Evolutionary conservation across 2,888 invertebrate genomes (phyloP), one percentile per base, ranked within the genome.

Genomic region (Caenorhabditis sp.): DNA sequence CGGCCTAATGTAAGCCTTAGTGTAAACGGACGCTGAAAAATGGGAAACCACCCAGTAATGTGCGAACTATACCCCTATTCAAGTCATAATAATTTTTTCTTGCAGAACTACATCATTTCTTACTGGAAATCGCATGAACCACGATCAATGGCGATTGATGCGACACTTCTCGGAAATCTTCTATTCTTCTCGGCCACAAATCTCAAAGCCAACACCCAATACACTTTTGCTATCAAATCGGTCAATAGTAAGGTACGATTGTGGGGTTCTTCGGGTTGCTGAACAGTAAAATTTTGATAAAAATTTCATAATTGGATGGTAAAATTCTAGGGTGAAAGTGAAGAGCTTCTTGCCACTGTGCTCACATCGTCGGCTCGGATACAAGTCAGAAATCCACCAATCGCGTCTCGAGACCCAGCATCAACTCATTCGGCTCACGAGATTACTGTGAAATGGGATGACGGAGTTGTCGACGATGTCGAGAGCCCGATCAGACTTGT

Each of bases 301-400:
- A n/a, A n/a, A n/a, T n/a, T n/a, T n/a, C n/a, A n/a, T n/a, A n/a
- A n/a, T n/a, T n/a, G n/a, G n/a, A n/a, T n/a, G n/a, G n/a, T 7
- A 38, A 50, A 5, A 14, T 65, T 65, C 7, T 26, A 67, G 17
- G 79, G 79, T 61, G 75, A 71, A 43, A 74, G 97, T 38, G 93
- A 93, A 87, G 93, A 84, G 49, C 76, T 78, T 0, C 54, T 66
- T 17, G 82, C 83, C 1, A 67, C 75, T 20, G 84, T 87, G 12
- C 70, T 75, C 50, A 87, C 87, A 0, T 77, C 80, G 23, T 76
- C 77, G 1, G 66, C 76, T 0, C 56, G 77, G 25, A 77, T 79
- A 5, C 84, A 81, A 1, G 77, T 83, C 1, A 73, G 80, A 12
- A 80, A 73, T 52, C 85, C 86, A 4, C 75, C 82, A 12, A 57